phyloP scores from a whole-genome alignment of 2,113 vertebrate genomes.

The Anarhynchus alexandrinus region DNA sequence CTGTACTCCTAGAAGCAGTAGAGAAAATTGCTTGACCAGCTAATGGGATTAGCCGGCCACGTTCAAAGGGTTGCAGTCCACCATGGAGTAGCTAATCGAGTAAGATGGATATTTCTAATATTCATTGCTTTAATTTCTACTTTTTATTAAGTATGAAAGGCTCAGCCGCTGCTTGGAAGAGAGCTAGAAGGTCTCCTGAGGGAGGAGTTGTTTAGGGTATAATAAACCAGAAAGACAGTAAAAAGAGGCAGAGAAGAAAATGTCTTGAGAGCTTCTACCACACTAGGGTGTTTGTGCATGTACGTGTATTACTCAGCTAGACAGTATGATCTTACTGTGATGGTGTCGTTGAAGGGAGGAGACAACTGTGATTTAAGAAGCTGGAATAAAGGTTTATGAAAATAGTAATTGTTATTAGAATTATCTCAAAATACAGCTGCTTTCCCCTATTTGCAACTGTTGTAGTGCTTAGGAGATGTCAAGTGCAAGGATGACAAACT shows the following conservation, averaged over 20 bases:
- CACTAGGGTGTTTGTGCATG: background rate
- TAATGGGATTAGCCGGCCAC: conserved; percentile 48
- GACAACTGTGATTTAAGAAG: background rate
- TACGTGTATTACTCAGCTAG: background rate
- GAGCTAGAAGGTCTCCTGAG: background rate
- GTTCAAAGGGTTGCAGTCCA: conserved; percentile 24
- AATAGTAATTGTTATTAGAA: background rate
- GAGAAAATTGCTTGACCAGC: conserved; percentile 50
- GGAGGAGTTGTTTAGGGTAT: background rate
- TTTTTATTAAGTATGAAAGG: conserved; percentile 43
- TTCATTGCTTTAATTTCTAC: conserved; percentile 58
- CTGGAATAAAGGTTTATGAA: background rate
- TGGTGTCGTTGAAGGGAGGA: background rate
- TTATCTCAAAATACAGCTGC: background rate
- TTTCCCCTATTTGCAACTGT: background rate
- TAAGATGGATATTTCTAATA: conserved; percentile 54
- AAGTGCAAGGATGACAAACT: background rate
- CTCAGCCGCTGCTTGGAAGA: background rate
- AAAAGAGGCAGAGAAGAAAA: background rate
- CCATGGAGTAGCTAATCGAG: conserved; percentile 14
- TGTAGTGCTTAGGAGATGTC: background rate
- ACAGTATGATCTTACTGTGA: background rate
- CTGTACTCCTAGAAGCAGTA: conserved; percentile 25
- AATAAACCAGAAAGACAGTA: conserved; percentile 1
- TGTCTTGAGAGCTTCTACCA: background rate